Evolutionary conservation across 2,113 vertebrate species (phyloP), one percentile per base, ranked within the genome.

Genomic region (Misgurnus anguillicaudatus): DNA sequence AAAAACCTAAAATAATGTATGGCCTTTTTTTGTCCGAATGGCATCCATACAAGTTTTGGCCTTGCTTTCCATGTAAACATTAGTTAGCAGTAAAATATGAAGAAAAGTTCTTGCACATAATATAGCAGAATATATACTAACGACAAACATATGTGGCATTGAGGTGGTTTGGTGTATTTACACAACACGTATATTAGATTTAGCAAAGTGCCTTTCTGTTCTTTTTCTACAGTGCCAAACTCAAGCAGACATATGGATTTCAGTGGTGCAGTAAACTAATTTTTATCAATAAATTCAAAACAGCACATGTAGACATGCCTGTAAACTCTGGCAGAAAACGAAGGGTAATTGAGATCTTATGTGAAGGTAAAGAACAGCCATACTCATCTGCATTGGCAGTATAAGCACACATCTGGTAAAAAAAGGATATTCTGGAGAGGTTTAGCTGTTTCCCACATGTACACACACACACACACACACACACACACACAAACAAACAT

Each of bases 341-440:
- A 24, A 60, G 55, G 21, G 62, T 86, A 82, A 86, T 76, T 77
- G 75, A 79, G 81, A 84, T 80, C 82, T 67, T 77, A 79, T 80
- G 80, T 68, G 42, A 63, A 83, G 57, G 78, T 77, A 78, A 72
- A 67, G 66, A 42, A 78, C 9, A 58, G 45, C 21, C 14, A 63
- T 70, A 14, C 61, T 57, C 39, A n/a, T 76, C 63, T 65, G 17
- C 39, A 67, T 75, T 58, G 14, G n/a, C 75, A 48, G 9, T 47
- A 75, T 78, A 68, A 68, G 58, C 75, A 78, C 71, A 78, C 78
- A 73, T 77, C 68, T 82, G 69, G 48, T 60, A 51, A 11, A 38
- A 77, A 53, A 45, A 62, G 53, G 72, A 57, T 21, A 53, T 66
- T 82, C 5, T 19, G 19, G 60, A 82, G 69, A 57, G 61, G 57